Evolutionary conservation across 2,888 invertebrate genomes (phyloP), one percentile per base, ranked within the genome.

Genomic region (Lobophora halterata): DNA sequence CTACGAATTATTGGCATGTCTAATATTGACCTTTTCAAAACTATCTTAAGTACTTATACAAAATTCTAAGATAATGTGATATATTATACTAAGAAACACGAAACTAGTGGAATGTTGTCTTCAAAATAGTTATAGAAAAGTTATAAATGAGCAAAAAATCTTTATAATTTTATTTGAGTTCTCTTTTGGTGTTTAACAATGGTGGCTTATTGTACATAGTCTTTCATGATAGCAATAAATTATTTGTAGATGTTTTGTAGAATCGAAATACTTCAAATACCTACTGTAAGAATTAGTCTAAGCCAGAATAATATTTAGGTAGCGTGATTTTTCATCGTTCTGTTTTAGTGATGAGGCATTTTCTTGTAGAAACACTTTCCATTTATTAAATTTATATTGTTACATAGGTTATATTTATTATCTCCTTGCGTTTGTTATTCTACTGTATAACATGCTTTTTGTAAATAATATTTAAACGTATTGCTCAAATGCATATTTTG

Each of bases 401-500:
- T 47, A 47, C 14, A 30, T 39, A 39, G 36, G 26, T 29, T 50
- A 34, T 19, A 35, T 48, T 49, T 49, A 13, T 26, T 38, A 36
- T 46, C 35, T 30, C 35, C 35, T 44, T 46, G 42, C 42, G 48
- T 41, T 50, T 48, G 47, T 52, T 44, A 46, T 46, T 54, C 61
- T 58, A 52, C 47, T 48, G 48, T 35, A 40, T 75, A 74, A 70
- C 74, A 71, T 68, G 71, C 75, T 80, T 79, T 77, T 71, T 83
- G 79, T 82, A 83, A 79, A 83, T 80, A 80, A 17, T 74, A 79
- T 73, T 50, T 77, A 78, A 79, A 79, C 67, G 72, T 85, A 82
- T 83, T 86, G 86, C 86, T 86, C 86, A 86, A 86, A 85, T 80
- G 85, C 81, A 83, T 86, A 86, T 86, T 86, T 86, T 86, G 80